Evolutionary conservation across 2,113 vertebrate genomes (phyloP).

Genomic region (Galbula dea): DNA sequence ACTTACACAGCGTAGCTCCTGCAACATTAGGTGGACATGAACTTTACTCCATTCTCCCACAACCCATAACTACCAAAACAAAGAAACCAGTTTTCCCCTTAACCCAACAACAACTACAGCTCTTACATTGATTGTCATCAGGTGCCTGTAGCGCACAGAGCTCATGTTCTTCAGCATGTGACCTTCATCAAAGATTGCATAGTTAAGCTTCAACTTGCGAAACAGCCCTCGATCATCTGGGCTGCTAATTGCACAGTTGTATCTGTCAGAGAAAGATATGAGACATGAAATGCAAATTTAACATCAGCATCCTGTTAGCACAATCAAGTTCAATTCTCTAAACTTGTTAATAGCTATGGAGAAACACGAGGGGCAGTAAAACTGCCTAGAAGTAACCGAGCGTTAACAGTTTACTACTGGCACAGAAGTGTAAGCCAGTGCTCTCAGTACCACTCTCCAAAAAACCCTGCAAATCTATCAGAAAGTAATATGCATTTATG

Average conservation of each 20-base stretch:
- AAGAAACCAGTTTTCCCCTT: not conserved
- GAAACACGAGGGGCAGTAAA: not conserved
- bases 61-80: not conserved
- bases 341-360: not conserved
- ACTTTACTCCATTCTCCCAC: not conserved
- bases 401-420: not conserved
- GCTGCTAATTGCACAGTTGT: slow-evolving; percentile 89
- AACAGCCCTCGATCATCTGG: slow-evolving; percentile 88
- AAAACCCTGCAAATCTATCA: not conserved
- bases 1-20: not conserved
- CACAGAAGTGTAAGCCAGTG: not conserved
- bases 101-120: not conserved
- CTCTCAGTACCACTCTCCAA: not conserved
- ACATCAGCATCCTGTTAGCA: not conserved
- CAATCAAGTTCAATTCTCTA: not conserved
- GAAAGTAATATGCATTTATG: not conserved
- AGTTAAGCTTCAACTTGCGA: slow-evolving; percentile 83
- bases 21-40: accelerated
- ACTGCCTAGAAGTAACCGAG: not conserved
- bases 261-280: slow-evolving; percentile 71
- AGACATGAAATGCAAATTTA: not conserved
- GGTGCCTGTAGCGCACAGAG: slow-evolving; percentile 89
- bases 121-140: slow-evolving; percentile 94
- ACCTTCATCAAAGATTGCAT: slow-evolving; percentile 95
- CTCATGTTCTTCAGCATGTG: slow-evolving; percentile 99